Evolutionary conservation across 2,888 invertebrate species (phyloP).

Genomic region (Penaeus monodon): DNA sequence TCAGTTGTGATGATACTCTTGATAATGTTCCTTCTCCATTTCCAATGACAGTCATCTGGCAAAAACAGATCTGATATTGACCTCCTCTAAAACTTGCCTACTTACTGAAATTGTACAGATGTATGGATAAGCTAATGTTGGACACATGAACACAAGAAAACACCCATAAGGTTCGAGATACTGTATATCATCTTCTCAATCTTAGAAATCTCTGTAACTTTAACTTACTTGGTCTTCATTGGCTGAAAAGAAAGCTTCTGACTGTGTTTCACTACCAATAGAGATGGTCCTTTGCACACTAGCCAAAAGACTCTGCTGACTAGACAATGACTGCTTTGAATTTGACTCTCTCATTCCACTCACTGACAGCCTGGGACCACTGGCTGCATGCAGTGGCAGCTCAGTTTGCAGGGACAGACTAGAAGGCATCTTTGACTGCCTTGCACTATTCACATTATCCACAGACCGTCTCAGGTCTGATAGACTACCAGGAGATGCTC

Average conservation of each 20-base stretch:
- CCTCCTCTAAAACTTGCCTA: too few species aligned
- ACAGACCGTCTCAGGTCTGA: slow-evolving; percentile 88
- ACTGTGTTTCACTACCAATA: slow-evolving; percentile 89
- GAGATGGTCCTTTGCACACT: slow-evolving; percentile 78
- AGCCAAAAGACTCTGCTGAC: slow-evolving; percentile 60
- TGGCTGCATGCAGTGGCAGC: slow-evolving; percentile 60
- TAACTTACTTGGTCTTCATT: slow-evolving; percentile 79
- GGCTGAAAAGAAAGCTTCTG: slow-evolving; percentile 92
- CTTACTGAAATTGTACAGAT: too few species aligned
- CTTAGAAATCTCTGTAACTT: too few species aligned
- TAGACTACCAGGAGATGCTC: slow-evolving; percentile 82
- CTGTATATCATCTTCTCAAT: too few species aligned
- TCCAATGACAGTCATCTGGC: slow-evolving; percentile 51
- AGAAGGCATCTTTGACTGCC: slow-evolving; percentile 62
- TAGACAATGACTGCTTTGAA: slow-evolving; percentile 64
- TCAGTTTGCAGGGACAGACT: slow-evolving; percentile 64
- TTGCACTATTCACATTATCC: slow-evolving; percentile 75
- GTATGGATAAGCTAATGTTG: too few species aligned
- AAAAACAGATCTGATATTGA: too few species aligned
- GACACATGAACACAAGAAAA: too few species aligned
- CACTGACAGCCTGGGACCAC: slow-evolving; percentile 39
- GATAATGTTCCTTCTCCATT: slow-evolving; percentile 48
- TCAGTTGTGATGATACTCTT: slow-evolving; percentile 57
- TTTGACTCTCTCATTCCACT: slow-evolving; percentile 52
- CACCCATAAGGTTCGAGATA: too few species aligned